Conservation (phyloP, 1,140 invertebrate species). For the Eurosta solidaginis region DNA sequence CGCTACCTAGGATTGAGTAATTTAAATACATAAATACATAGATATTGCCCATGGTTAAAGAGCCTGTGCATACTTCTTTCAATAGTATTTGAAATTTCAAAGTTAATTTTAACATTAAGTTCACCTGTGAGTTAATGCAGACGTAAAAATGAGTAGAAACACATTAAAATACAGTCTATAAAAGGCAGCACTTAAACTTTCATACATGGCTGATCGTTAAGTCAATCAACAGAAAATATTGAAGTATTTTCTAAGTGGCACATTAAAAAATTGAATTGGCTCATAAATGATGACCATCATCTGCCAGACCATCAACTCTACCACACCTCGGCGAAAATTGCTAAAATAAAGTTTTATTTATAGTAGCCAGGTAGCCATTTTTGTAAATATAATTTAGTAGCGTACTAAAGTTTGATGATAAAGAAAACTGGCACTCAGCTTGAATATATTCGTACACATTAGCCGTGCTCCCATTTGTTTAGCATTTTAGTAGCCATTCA, state of each 20-base stretch:
- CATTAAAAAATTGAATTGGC: constrained; percentile 26
- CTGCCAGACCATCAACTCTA: background rate
- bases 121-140: no score
- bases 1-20: no score
- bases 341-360: background rate
- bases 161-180: no score
- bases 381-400: background rate
- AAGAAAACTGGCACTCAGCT: no score
- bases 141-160: no score
- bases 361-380: background rate
- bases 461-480: background rate
- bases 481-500: background rate
- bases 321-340: no score
- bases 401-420: no score
- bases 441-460: background rate
- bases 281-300: constrained; percentile 22
- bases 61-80: no score
- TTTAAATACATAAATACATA: no score
- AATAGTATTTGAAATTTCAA: no score
- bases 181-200: background rate
- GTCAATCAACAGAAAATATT: background rate
- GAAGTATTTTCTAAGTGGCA: background rate
- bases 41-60: no score
- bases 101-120: no score
- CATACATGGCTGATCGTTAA: background rate